These are phyloP conservation scores for Mystacides longicornis DNA, from an alignment of 2,888 invertebrate genomes.

Conservation along the genomic window DNA sequence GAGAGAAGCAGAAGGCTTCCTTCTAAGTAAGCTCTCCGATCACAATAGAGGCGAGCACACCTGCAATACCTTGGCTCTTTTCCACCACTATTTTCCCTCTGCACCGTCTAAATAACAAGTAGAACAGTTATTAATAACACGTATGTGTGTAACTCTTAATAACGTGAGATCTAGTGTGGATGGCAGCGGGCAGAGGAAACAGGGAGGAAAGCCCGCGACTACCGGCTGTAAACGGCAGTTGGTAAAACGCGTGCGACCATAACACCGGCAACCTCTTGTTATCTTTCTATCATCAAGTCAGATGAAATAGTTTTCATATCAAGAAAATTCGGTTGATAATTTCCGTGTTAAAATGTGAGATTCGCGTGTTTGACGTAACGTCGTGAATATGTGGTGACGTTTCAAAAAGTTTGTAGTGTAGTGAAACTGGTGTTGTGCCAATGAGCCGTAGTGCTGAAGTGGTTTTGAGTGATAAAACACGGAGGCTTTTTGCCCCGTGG, in stretches of 20 bases:
- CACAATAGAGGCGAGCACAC: slow-evolving; percentile 10
- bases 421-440: slow-evolving; percentile 6
- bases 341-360: not conserved
- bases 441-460: slow-evolving; percentile 14
- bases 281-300: not conserved
- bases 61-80: slow-evolving; percentile 20
- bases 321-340: not conserved
- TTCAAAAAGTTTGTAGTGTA: not conserved
- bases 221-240: slow-evolving; percentile 18
- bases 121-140: slow-evolving; percentile 26
- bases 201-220: not conserved
- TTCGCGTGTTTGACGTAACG: not conserved
- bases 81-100: slow-evolving; percentile 18
- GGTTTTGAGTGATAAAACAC: slow-evolving; percentile 6
- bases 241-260: slow-evolving; percentile 31
- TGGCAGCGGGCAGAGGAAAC: slow-evolving; percentile 17
- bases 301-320: not conserved
- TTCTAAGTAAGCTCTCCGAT: too few species aligned
- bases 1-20: too few species aligned
- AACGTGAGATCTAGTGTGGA: slow-evolving; percentile 28
- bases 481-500: slow-evolving; percentile 13
- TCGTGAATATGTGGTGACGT: not conserved
- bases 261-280: slow-evolving; percentile 4
- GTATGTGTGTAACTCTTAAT: slow-evolving; percentile 23
- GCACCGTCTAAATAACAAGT: slow-evolving; percentile 25